Evolutionary conservation across 2,888 invertebrate genomes (phyloP).

Genomic region (Lepidonotus clava): DNA sequence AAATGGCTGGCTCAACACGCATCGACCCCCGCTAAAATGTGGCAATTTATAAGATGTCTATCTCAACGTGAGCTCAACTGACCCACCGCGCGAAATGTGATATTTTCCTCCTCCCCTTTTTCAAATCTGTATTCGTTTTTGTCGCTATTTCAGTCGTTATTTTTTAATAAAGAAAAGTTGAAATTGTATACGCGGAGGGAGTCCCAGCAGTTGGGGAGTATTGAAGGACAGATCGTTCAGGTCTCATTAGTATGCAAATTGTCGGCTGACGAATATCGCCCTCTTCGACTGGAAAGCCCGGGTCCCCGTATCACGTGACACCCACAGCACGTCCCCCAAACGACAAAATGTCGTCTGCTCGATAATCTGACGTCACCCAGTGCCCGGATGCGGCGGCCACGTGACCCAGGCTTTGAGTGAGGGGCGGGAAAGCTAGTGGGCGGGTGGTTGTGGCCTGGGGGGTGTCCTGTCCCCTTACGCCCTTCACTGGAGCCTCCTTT

Average conservation of each 20-base stretch:
- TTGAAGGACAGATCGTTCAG: constrained; percentile 37
- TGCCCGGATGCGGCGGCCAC: constrained; percentile 47
- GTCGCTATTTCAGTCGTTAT: no score
- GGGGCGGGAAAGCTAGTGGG: neutral
- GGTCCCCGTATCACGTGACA: constrained; percentile 41
- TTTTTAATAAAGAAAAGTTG: no score
- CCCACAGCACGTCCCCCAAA: neutral
- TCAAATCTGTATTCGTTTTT: no score
- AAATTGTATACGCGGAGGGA: no score
- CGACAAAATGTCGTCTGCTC: constrained; percentile 46
- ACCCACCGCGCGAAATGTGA: no score
- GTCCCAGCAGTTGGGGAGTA: no score
- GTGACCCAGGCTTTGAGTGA: constrained; percentile 22
- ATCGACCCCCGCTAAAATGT: no score
- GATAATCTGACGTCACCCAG: constrained; percentile 35
- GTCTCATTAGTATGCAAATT: constrained; percentile 48
- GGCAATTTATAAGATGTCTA: no score
- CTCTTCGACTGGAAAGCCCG: constrained; percentile 23
- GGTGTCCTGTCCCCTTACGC: neutral
- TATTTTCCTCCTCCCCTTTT: no score
- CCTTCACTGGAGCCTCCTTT: neutral
- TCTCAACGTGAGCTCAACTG: no score
- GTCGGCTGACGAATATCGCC: neutral
- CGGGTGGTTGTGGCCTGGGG: constrained; percentile 22
- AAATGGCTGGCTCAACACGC: no score